phyloP scores from a whole-genome alignment of 2,113 vertebrate genomes.

The Pterophyllum scalare region DNA sequence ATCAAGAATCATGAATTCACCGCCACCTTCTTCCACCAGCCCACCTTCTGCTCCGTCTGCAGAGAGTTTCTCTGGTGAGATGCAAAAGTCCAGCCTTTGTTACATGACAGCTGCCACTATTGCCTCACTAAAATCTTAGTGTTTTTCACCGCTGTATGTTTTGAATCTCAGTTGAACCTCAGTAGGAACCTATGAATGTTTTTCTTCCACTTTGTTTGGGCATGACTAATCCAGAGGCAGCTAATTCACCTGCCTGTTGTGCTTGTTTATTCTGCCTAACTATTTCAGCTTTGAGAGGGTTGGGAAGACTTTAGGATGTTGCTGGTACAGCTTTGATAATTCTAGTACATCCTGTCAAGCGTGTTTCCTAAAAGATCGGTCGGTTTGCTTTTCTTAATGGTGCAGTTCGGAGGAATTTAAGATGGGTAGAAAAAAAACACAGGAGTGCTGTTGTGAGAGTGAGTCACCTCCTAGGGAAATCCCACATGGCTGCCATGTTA shows the following conservation, averaged over 20 bases:
- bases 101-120: not conserved
- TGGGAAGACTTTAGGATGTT: not conserved
- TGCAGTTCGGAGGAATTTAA: not conserved
- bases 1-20: constrained; percentile 96
- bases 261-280: not conserved
- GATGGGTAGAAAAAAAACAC: not conserved
- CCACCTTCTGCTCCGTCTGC: constrained; percentile 98
- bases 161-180: not conserved
- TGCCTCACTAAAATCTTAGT: not conserved
- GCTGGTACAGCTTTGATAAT: not conserved
- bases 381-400: constrained; percentile 18
- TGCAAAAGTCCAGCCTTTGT: not conserved
- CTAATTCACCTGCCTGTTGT: not conserved
- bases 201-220: not conserved
- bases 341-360: not conserved
- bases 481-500: constrained; percentile 30
- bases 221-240: not conserved
- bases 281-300: not conserved
- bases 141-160: not conserved
- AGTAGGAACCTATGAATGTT: not conserved
- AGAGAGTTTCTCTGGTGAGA: constrained; percentile 97
- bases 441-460: constrained; percentile 36
- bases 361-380: not conserved
- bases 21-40: constrained; percentile 94
- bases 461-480: constrained; percentile 51